Evolutionary conservation across 2,888 invertebrate species (phyloP), one percentile per base, ranked within the genome.

Genomic region (Phaonia tiefii): DNA sequence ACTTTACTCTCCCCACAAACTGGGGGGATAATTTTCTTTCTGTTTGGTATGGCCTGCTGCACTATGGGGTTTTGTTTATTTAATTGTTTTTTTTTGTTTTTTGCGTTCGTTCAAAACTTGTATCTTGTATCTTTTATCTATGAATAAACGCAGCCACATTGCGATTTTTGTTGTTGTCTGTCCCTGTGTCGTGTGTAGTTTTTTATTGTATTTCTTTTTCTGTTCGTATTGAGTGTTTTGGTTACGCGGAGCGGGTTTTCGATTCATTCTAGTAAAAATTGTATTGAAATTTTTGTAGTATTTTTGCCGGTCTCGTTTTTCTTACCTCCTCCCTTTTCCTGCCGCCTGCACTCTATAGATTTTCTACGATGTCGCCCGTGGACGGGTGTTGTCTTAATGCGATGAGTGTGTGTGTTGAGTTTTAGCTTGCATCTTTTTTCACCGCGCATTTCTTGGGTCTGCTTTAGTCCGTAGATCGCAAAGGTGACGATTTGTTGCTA

Each of bases 141-240:
- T 66, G 54, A 54, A 54, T 42, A 58, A 56, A 56, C 56, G 37
- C 66, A 63, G 66, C 66, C 71, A 79, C 79, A 60, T 79, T 75
- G 60, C 63, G 67, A 37, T 15, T 56, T 42, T 54, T 26, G 60
- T 10, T 26, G n/a, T 8, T 42, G 5, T 65, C 1, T 58, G 11
- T 42, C 20, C 31, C 4, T 31, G 37, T 54, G 63, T 63, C 49
- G n/a, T 20, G 37, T 51, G 22, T 51, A 22, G 54, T 54, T 1
- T 25, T 54, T 31, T 31, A n/a, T 31, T 31, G 31, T 31, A n/a
- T n/a, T n/a, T n/a, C n/a, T n/a, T n/a, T n/a, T n/a, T n/a, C n/a
- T n/a, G n/a, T 31, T 31, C 31, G 31, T 31, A 3, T 31, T 31
- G 3, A 5, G 31, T 8, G 31, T 31, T 31, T 31, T 31, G 31